Percentiles rank a stretch among this genome's conserved stretches.
Evolutionary conservation across 2,113 vertebrate genomes (phyloP).

Genomic region (Tachuris rubrigastra): DNA sequence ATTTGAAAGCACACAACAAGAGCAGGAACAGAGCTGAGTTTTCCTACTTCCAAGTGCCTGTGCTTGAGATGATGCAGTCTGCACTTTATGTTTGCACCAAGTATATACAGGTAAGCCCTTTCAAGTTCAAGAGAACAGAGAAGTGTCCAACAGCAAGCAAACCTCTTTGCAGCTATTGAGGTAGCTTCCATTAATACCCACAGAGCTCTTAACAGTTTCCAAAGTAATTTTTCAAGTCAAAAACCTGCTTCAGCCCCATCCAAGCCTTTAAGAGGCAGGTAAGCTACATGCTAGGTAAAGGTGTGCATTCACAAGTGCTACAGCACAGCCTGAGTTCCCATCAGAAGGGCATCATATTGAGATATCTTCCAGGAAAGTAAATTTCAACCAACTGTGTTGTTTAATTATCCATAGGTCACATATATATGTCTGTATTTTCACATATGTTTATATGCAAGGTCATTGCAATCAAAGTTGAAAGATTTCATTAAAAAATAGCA

Average conservation of each 20-base stretch:
- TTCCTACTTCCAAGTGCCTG: not conserved
- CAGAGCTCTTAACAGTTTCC: not conserved
- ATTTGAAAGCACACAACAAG: not conserved
- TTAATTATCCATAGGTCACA: not conserved
- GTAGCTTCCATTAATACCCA: not conserved
- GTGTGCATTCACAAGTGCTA: not conserved
- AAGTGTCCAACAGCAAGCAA: not conserved
- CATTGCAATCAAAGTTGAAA: not conserved
- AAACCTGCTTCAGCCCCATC: not conserved
- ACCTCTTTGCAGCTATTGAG: not conserved
- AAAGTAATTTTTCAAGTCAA: not conserved
- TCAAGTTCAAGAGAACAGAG: not conserved
- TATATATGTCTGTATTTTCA: not conserved
- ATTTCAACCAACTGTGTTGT: not conserved
- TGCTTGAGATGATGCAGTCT: not conserved
- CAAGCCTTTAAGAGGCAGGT: not conserved
- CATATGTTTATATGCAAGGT: not conserved
- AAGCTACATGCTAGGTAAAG: not conserved
- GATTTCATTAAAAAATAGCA: not conserved
- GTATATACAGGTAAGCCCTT: not conserved
- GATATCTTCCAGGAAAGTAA: not conserved
- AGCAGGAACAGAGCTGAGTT: not conserved
- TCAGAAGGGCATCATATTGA: not conserved
- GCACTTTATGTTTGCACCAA: not conserved
- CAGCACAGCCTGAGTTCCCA: not conserved